Evolutionary conservation across 2,888 invertebrate genomes (phyloP), one percentile per base, ranked within the genome.

Genomic region (Escarpia spicata): DNA sequence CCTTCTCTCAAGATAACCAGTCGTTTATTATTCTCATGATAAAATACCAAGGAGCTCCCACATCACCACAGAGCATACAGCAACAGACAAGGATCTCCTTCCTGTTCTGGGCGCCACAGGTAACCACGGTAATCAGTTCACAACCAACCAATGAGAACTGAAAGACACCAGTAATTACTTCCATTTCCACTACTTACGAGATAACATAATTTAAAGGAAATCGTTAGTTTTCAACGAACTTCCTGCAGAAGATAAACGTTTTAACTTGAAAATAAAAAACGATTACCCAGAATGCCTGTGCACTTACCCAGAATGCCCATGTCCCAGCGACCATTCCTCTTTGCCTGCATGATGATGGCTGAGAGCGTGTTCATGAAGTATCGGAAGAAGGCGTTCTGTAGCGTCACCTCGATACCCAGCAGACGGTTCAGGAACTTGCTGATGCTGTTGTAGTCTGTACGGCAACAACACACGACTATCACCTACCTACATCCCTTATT

Each of bases 361-460:
- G 98, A 97, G 94, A 99, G 97, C 0, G 99, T 99, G 96, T 99
- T 99, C 0, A 99, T 99, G 97, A 99, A 99, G 97, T 99, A 99
- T 95, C 98, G 98, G 97, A 99, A 99, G 3, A 99, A 97, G 92
- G 98, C 97, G 97, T 99, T 99, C 97, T 99, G 99, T 92, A 99
- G 97, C 92, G 98, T 98, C 6, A 99, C 99, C 0, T 99, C 99
- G 98, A 99, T 98, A 60, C 99, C 99, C 93, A 99, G 97, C 95
- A 99, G 99, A 92, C 97, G 96, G 97, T 99, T 99, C 93, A 99
- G 97, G 97, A 99, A 99, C 97, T 99, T 99, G 94, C 99, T 98
- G 97, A 99, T 99, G 96, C 99, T 99, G 97, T 98, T 98, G 97
- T 98, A 98, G 95, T 99, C 99, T 96, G 92, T 19, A 93, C 52